Evolutionary conservation across 2,113 vertebrate species (phyloP), one percentile per base, ranked within the genome.

Genomic region (Nettapus auritus): DNA sequence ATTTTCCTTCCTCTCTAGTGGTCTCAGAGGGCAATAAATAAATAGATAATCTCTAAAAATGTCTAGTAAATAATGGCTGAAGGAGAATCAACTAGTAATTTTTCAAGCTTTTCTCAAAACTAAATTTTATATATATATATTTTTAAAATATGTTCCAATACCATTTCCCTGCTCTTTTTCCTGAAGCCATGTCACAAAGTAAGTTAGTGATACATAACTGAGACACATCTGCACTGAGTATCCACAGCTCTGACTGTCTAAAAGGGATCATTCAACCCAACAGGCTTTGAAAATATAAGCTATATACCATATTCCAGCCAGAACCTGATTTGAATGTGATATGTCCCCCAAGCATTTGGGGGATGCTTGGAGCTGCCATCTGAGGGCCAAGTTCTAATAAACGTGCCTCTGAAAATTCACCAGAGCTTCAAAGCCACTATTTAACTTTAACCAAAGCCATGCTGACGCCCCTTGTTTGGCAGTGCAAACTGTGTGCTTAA

Each of bases 1-100:
- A 44, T 90, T 96, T 96, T 87, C 66, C 83, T 82, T 94, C 89
- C 94, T 91, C 81, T 90, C 36, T 25, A 90, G 86, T 55, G 38
- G 70, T 96, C 94, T 96, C 94, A 55, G 77, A 92, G 83, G 92
- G 86, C 86, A 96, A 91, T 94, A 96, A 95, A 92, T 94, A 96
- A 90, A 92, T 63, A 89, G 84, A 89, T 86, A 82, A 84, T 85
- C 67, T 46, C 86, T 93, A 77, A 93, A 96, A 93, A 89, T 3
- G 53, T 80, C 93, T 85, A 76, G 66, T 46, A 96, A 87, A 92
- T 88, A 96, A 82, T 55, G 75, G 70, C 86, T 77, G 83, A 94
- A 91, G 70, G 44, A 90, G 86, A 82, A 82, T 25, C 2, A 4
- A 76, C 46, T 64, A 55, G 63, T 90, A 92, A 93, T 90, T 82